Evolutionary conservation across 1,140 invertebrate genomes (phyloP).

Genomic region (Scaptodrosophila lebanonensis): DNA sequence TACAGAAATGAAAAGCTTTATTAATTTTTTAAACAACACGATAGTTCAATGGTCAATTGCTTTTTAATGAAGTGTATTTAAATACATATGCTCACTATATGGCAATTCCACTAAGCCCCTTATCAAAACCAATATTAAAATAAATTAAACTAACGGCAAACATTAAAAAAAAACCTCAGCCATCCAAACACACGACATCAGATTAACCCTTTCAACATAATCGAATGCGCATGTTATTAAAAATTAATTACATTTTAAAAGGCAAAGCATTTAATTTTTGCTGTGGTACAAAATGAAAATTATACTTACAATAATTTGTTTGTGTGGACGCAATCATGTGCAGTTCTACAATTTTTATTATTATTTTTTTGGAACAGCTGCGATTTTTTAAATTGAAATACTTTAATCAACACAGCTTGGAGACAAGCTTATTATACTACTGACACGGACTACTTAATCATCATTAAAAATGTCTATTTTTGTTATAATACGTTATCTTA

Average conservation of each 20-base stretch:
- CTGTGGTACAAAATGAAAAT: slow-evolving; percentile 13
- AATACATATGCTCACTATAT: too few relatives aligned
- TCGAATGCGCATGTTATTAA: slow-evolving; percentile 31
- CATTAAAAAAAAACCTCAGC: neutral
- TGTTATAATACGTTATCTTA: too few relatives aligned
- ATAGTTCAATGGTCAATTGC: too few relatives aligned
- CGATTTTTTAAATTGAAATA: slow-evolving; percentile 58
- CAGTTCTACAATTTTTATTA: slow-evolving; percentile 14
- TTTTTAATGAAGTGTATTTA: too few relatives aligned
- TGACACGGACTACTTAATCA: too few relatives aligned
- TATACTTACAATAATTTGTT: slow-evolving; percentile 48
- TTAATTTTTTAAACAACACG: slow-evolving; percentile 10
- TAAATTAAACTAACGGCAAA: too few relatives aligned
- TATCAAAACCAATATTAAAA: too few relatives aligned
- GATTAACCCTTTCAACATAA: slow-evolving; percentile 22
- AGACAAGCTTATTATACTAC: too few relatives aligned
- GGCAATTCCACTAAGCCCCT: too few relatives aligned
- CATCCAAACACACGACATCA: neutral
- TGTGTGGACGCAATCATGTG: slow-evolving; percentile 35
- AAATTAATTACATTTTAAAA: slow-evolving; percentile 65
- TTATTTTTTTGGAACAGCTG: slow-evolving; percentile 19
- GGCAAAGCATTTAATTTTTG: slow-evolving; percentile 29
- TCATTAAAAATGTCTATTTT: too few relatives aligned
- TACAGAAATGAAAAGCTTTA: too few relatives aligned
- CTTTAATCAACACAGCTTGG: slow-evolving; percentile 49